These are phyloP conservation scores for Neoascia interrupta DNA, from an alignment of 2,888 invertebrate genomes.

Conservation along the genomic window DNA sequence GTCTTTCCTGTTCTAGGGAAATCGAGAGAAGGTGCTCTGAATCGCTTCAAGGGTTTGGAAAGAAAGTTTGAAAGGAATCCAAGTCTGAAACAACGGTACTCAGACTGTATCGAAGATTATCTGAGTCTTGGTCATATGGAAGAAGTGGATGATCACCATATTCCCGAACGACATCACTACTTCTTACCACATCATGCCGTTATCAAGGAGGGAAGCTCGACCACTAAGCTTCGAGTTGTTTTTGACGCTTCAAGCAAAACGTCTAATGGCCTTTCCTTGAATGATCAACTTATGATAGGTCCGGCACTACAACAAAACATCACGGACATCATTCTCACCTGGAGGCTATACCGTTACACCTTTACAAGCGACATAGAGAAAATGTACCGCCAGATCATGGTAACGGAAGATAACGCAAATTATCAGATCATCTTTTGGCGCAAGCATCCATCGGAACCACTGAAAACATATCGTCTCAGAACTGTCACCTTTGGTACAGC, in stretches of 20 bases:
- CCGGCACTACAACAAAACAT: too few species aligned
- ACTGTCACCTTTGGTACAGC: background rate
- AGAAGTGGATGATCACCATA: too few species aligned
- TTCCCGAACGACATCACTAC: too few species aligned
- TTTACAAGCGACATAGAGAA: constrained; percentile 19
- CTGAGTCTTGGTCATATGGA: too few species aligned
- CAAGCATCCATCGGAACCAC: background rate
- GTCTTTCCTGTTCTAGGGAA: background rate
- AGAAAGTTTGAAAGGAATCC: too few species aligned
- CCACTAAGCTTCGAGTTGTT: background rate
- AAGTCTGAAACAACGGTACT: too few species aligned
- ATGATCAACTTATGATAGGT: background rate
- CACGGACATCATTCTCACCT: background rate
- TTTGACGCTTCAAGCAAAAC: background rate
- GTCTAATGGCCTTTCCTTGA: background rate
- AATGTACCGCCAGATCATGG: background rate
- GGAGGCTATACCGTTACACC: constrained; percentile 1
- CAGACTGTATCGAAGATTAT: background rate
- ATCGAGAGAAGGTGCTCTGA: background rate
- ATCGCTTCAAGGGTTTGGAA: too few species aligned
- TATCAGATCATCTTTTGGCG: constrained; percentile 1
- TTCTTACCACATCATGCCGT: background rate
- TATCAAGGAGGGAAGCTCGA: background rate
- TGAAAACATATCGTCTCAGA: background rate
- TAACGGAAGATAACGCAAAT: background rate